Evolutionary conservation across 1,140 invertebrate genomes (phyloP), one percentile per base, ranked within the genome.

Genomic region (Drosophila tristis): DNA sequence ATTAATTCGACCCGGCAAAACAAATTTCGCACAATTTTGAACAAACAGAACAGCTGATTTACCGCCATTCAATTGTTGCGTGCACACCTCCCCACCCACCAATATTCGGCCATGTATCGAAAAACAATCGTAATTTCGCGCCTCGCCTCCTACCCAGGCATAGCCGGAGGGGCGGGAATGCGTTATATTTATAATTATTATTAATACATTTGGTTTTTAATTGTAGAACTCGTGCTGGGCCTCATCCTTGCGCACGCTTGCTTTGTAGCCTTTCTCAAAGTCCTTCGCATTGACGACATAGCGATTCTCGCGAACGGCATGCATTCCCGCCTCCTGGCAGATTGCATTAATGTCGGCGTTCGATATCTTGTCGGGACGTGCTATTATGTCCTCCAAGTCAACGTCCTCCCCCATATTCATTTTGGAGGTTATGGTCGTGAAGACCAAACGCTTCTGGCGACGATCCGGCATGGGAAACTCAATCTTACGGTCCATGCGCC

Each of bases 381-480:
- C 98, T 13, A 99, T 98, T 92, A 98, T 99, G 93, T 99, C 99
- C 92, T 99, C 99, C 2, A 99, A 93, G 93, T 99, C 99, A 4
- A 99, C 98, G 92, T 99, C 99, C 91, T 99, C 98, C 60, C 97
- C 98, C 6, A 99, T 93, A 93, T 99, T 99, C 99, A 99, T 99
- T 92, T 98, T 99, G 1, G 96, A 93, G 0, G 99, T 99, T 62
- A 99, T 99, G 0, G 99, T 99, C 4, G 98, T 96, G 93, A 99
- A 99, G 61, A 99, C 97, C 9, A 99, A 93, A 73, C 99, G 97
- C 91, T 99, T 99, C 92, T 99, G 99, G 74, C 99, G 94, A 35
- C 99, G 94, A 94, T 99, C 99, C 0, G 99, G 99, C 15, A 99
- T 92, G 1, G 99, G 99, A 90, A 99, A 99, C 93, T 99, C 99